Evolutionary conservation across 2,797 vertebrate species (phyloP).

Genomic region (Basileuterus tristriatus): DNA sequence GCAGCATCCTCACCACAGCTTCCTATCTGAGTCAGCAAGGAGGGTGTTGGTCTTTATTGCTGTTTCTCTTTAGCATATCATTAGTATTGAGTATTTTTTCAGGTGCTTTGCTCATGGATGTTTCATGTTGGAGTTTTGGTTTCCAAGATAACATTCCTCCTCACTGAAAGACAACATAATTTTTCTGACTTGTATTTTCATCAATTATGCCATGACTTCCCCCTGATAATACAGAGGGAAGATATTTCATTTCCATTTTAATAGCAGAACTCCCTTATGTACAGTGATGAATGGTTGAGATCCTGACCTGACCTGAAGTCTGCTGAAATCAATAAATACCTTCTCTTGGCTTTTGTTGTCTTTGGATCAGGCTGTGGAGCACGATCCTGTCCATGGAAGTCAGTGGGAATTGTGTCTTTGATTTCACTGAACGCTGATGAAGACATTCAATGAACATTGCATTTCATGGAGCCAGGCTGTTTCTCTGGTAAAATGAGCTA

Average conservation of each 20-base stretch:
- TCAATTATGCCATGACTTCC: not conserved
- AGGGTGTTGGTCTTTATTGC: not conserved
- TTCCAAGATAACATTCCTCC: not conserved
- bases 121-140: not conserved
- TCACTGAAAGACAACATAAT: not conserved
- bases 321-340: not conserved
- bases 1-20: not conserved
- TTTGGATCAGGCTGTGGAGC: not conserved
- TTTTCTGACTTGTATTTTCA: not conserved
- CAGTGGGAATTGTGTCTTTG: not conserved
- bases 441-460: not conserved
- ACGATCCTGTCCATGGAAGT: not conserved
- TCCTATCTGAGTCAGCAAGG: not conserved
- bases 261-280: not conserved
- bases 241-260: not conserved
- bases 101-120: not conserved
- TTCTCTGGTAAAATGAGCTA: not conserved
- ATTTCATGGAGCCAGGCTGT: not conserved
- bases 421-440: not conserved
- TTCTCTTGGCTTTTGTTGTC: not conserved
- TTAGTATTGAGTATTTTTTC: not conserved
- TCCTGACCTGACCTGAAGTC: not conserved
- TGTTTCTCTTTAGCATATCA: not conserved
- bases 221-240: not conserved
- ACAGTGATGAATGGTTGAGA: not conserved